Base-by-base conservation (phyloP, 1,140 invertebrate genomes). In the Antheraea mylitta region DNA sequence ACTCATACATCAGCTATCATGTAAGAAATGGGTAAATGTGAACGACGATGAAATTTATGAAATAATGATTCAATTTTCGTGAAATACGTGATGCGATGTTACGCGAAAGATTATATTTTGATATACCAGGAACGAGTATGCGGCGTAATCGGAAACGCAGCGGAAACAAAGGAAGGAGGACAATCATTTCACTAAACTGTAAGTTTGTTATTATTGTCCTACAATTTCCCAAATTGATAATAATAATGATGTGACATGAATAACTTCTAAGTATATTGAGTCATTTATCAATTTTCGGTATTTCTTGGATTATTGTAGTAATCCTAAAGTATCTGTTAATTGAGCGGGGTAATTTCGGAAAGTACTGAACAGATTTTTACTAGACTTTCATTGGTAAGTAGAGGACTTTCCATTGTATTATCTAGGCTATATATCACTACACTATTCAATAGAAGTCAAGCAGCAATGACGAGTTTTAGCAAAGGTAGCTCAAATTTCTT, bases 1-100 rank as follows among this genome's bases (percentile, higher is more conserved):
- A 63, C 30, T 63, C 61, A 63, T 63, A 10, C 16, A 53, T 53
- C 45, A 30, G 45, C 45, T 9, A 53, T 53, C 16, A 13, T 16
- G 16, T 53, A 53, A 53, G 45, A 53, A 60, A 60, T 30, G 10
- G 59, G 59, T 11, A 60, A 60, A 60, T 19, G 7, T 10, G 13
- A n/a, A 37, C 30, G 61, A 63, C 37, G 36, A 63, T 13, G 3
- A 63, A 63, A 30, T 63, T 63, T 30, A 63, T 63, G 61, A 37
- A 63, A 30, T 13, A 30, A 63, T 63, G 30, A 30, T 30, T 30
- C 22, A 63, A 13, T 53, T 53, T 53, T 53, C 45, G 45, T 53
- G 7, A 53, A 53, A 53, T 16, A 16, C 11, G 13, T 53, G 45
- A 53, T 42, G 38, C 38, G 38, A 42, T 42, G 7, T 53, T 53